Base-by-base conservation (phyloP, 2,797 vertebrate species). In the Huso huso region DNA sequence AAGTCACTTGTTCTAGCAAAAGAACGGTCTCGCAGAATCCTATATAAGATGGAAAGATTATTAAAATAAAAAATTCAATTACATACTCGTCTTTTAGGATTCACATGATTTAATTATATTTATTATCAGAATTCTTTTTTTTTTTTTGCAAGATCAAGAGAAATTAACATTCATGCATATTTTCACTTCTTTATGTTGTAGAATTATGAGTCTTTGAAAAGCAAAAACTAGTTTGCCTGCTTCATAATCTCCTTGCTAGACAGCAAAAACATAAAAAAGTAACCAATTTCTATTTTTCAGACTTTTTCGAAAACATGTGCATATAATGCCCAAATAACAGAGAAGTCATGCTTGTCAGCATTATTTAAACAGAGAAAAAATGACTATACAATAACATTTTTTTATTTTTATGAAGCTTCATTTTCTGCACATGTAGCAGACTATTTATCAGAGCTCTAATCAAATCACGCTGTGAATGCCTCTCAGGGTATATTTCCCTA, bases 21-120 rank as follows among this genome's bases (percentile, higher is more conserved):
- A 0, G 95, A 94, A 71, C 93, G 89, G 72, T 99, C 97, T 69
- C 96, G 91, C 66, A 99, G 85, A 73, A 99, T 99, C 74, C 96
- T 99, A 79, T 71, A 79, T 76, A 49, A 72, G 12, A 76, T 65
- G 10, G 73, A 70, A n/a, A 73, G 5, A 37, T 37, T 37, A 37
- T 37, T 37, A 37, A 37, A 37, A 37, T 37, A 37, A 37, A 6
- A 58, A 58, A 8, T 6, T 8, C 6, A 58, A 58, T 58, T 58
- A 13, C 6, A 58, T 58, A 57, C 6, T 11, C 6, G 55, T n/a
- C 11, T n/a, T 10, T 10, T 10, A n/a, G 55, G 11, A 6, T 57
- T 57, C 55, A 57, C 55, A 10, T 57, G 55, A 10, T 58, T 58
- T 3, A 11, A 10, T 11, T 58, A 12, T 58, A 58, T 58, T 58